These are phyloP conservation scores for Cordilura impudica DNA, from an alignment of 2,888 invertebrate species.

Conservation along the genomic window DNA sequence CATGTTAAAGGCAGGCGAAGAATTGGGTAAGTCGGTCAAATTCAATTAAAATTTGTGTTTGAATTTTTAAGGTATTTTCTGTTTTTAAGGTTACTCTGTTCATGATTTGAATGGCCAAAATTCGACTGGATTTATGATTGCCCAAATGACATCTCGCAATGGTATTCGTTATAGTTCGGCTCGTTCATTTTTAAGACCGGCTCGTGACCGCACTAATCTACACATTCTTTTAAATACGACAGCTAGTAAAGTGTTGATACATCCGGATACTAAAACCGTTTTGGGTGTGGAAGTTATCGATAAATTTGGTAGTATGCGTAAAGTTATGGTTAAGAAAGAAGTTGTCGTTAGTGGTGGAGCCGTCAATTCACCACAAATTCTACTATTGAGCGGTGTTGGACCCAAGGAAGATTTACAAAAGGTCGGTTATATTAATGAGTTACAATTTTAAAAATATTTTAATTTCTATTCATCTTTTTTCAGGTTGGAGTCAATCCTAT, in stretches of 20 bases:
- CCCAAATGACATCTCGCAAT: conserved; percentile 91
- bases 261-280: conserved; percentile 85
- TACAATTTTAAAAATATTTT: too few species aligned
- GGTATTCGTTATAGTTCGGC: conserved; percentile 91
- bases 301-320: conserved; percentile 79
- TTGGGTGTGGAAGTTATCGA: conserved; percentile 85
- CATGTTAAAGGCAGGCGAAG: conserved; percentile 87
- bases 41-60: not conserved
- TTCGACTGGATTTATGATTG: conserved; percentile 91
- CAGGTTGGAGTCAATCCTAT: conserved; percentile 82
- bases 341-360: conserved; percentile 89
- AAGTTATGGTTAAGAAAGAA: conserved; percentile 88
- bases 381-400: conserved; percentile 93
- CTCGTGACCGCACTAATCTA: conserved; percentile 85
- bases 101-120: conserved; percentile 90
- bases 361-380: conserved; percentile 94
- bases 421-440: conserved; percentile 71
- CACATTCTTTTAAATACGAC: conserved; percentile 91
- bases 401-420: conserved; percentile 84
- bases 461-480: too few species aligned
- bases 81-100: conserved; percentile 82
- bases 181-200: conserved; percentile 89
- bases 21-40: conserved; percentile 80
- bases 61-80: not conserved
- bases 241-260: conserved; percentile 86